phyloP scores from a whole-genome alignment of 2,888 invertebrate species.

The Torymus tubicola region DNA sequence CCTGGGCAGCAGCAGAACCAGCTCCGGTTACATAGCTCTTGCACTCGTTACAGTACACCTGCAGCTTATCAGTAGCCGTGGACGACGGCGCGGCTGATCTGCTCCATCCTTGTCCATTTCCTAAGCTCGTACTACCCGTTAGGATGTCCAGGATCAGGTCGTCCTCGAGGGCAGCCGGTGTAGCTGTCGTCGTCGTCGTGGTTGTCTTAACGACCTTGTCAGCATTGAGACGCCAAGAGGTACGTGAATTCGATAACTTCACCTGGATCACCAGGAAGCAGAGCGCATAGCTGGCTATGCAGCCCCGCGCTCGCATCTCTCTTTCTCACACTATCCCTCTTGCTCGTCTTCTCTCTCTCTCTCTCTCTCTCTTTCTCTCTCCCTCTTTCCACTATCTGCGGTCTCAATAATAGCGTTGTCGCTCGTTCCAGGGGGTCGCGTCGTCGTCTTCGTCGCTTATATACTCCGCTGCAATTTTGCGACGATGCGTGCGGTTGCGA shows the following conservation, averaged over 20 bases:
- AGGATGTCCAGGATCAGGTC: slow-evolving; percentile 87
- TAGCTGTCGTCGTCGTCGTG: slow-evolving; percentile 63
- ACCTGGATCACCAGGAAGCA: slow-evolving; percentile 73
- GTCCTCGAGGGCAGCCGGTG: slow-evolving; percentile 76
- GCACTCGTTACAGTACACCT: slow-evolving; percentile 72
- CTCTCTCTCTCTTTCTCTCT: neutral
- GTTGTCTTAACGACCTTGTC: slow-evolving; percentile 86
- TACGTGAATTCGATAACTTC: slow-evolving; percentile 85
- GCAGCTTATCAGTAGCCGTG: slow-evolving; percentile 65
- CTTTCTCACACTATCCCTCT: neutral
- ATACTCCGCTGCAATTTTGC: too few species aligned
- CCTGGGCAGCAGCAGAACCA: neutral
- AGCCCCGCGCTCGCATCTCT: slow-evolving; percentile 67
- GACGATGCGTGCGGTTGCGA: too few species aligned
- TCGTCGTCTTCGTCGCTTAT: too few species aligned
- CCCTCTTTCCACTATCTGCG: neutral
- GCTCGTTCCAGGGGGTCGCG: too few species aligned
- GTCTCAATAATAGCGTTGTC: too few species aligned
- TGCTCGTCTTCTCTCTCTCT: neutral
- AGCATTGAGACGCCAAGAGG: slow-evolving; percentile 89
- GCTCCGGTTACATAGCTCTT: slow-evolving; percentile 62
- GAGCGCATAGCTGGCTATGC: slow-evolving; percentile 69
- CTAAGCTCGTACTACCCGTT: slow-evolving; percentile 81
- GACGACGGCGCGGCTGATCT: slow-evolving; percentile 66
- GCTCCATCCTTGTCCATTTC: slow-evolving; percentile 72